phyloP scores from a whole-genome alignment of 2,113 vertebrate genomes.

The Crotalus helleri region DNA sequence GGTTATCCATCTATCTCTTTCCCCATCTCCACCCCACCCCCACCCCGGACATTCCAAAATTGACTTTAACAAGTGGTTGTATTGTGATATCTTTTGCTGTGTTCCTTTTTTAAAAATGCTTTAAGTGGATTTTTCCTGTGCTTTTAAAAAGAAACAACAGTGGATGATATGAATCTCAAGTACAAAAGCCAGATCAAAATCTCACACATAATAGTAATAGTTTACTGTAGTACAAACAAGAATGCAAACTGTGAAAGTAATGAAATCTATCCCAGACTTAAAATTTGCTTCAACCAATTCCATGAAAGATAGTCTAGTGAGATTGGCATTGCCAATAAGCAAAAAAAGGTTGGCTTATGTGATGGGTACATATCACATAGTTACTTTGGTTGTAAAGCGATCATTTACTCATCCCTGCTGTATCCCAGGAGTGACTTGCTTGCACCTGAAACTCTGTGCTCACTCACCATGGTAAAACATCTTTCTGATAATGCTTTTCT shows the following conservation, averaged over 20 bases:
- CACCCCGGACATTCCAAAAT: not conserved
- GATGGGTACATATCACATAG: not conserved
- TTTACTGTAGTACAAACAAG: not conserved
- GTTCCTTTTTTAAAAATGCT: not conserved
- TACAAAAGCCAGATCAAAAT: not conserved
- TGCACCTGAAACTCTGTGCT: not conserved
- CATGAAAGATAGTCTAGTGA: not conserved
- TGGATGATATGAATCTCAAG: not conserved
- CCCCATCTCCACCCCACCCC: fast-evolving
- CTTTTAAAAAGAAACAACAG: not conserved
- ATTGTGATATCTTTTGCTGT: not conserved
- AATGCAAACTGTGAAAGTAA: not conserved
- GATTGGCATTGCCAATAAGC: not conserved
- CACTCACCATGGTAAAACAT: not conserved
- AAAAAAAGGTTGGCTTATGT: not conserved
- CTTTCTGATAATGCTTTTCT: not conserved
- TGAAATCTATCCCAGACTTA: not conserved
- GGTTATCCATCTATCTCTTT: not conserved
- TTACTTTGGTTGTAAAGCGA: not conserved
- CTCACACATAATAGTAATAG: not conserved
- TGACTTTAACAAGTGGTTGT: not conserved
- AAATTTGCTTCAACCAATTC: not conserved
- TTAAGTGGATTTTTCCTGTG: not conserved
- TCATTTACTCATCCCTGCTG: not conserved
- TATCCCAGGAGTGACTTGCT: not conserved